A percentile compares a stretch with the other conserved stretches of the same genome.
These are phyloP conservation scores for Gallinago media DNA, from an alignment of 2,113 vertebrate genomes.

Conservation along the genomic window DNA sequence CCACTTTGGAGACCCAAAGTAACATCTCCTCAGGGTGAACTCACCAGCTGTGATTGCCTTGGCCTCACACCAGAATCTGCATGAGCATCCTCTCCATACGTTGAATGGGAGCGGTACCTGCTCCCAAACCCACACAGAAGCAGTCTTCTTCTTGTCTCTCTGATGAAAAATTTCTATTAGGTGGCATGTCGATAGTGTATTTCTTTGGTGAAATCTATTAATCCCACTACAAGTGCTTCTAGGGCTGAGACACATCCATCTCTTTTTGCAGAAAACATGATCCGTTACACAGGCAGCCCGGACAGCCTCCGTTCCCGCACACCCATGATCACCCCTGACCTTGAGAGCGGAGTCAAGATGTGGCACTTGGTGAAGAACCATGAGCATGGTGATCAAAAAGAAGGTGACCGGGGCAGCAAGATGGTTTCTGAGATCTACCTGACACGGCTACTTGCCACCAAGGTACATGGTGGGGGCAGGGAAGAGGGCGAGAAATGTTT, in stretches of 20 bases:
- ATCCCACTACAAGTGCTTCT: fast-evolving
- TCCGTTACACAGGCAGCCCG: constrained; percentile 96
- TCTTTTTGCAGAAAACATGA: constrained; percentile 92
- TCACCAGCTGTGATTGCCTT: background rate
- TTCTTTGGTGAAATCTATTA: background rate
- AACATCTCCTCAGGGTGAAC: background rate
- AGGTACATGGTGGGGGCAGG: constrained; percentile 75
- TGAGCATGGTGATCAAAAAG: constrained; percentile 97
- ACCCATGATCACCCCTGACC: constrained; percentile 97
- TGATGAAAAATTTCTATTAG: fast-evolving
- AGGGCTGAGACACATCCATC: background rate
- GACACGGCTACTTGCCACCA: constrained; percentile 95
- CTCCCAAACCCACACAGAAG: background rate
- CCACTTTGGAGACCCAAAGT: background rate
- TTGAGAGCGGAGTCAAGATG: constrained; percentile 95
- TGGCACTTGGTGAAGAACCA: constrained; percentile 99
- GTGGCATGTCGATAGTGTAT: fast-evolving
- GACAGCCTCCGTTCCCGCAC: constrained; percentile 97
- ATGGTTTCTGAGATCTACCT: constrained; percentile 99
- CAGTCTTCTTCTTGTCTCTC: background rate
- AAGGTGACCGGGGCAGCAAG: constrained; percentile 97
- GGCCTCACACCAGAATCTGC: background rate
- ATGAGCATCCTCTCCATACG: background rate
- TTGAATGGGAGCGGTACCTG: background rate
- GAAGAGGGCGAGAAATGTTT: background rate